A percentile compares a stretch with the other conserved stretches of the same genome.
Conservation (phyloP, 1,140 invertebrate species). For the Saccostrea echinata region DNA sequence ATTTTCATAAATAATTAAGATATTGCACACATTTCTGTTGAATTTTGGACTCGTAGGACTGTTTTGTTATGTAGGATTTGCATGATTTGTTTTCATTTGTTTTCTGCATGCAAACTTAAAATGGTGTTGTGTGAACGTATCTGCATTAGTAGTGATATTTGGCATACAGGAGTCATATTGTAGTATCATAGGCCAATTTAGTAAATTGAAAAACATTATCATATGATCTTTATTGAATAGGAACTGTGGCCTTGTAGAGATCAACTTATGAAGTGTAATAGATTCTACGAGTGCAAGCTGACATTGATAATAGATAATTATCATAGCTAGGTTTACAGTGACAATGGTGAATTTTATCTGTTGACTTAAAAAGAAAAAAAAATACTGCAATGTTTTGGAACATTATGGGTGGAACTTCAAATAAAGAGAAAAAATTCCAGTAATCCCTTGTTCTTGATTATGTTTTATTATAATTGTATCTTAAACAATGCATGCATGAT, state of each 20-base stretch:
- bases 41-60: neutral
- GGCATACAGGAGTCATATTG: neutral
- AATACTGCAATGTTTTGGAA: too few relatives aligned
- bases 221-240: neutral
- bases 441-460: too few relatives aligned
- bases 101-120: neutral
- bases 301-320: conserved; percentile 2
- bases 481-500: too few relatives aligned
- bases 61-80: neutral
- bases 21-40: too few relatives aligned
- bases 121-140: neutral
- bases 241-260: neutral
- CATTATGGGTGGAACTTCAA: too few relatives aligned
- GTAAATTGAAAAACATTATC: conserved; percentile 17
- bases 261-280: neutral
- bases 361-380: too few relatives aligned
- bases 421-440: too few relatives aligned
- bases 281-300: neutral
- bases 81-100: neutral
- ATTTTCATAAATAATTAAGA: too few relatives aligned
- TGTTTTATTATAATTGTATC: too few relatives aligned
- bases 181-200: neutral
- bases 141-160: neutral
- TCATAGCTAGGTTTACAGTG: too few relatives aligned
- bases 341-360: too few relatives aligned